Conservation (phyloP, 1,140 invertebrate genomes). For the Galleria mellonella region DNA sequence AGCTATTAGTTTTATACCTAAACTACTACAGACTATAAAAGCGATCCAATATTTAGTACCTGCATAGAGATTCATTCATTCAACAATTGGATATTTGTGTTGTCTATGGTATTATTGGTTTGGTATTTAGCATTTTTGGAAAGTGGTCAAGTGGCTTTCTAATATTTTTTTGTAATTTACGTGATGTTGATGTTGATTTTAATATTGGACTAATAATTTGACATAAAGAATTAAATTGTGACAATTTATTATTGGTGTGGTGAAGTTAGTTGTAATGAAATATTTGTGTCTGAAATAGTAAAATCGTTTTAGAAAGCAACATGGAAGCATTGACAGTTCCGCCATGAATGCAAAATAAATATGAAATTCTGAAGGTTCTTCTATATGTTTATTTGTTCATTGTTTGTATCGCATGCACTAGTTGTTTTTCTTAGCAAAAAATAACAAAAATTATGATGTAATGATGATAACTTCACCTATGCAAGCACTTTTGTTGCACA, state of each 20-base stretch:
- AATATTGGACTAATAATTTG: not conserved
- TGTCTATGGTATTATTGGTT: not conserved
- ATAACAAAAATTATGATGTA: constrained; percentile 16
- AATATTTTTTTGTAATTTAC: constrained; percentile 27
- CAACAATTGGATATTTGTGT: not conserved
- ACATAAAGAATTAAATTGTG: not conserved
- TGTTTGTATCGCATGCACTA: constrained; percentile 10
- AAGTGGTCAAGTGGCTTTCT: constrained; percentile 71
- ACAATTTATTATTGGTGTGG: constrained; percentile 3
- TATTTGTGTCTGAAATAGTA: too few relatives aligned
- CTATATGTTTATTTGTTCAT: constrained; percentile 24
- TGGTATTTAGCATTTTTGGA: constrained; percentile 9
- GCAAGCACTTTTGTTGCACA: not conserved
- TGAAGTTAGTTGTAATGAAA: not conserved
- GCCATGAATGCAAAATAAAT: constrained; percentile 75
- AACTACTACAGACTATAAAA: too few relatives aligned
- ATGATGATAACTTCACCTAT: constrained; percentile 2
- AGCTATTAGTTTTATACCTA: too few relatives aligned
- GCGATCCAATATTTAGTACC: too few relatives aligned
- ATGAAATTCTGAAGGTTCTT: constrained; percentile 64
- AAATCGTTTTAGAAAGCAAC: constrained; percentile 67
- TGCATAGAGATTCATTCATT: not conserved
- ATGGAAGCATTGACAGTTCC: constrained; percentile 75
- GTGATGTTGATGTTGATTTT: constrained; percentile 2
- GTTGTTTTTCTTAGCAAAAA: constrained; percentile 12